Conservation (phyloP, 2,113 vertebrate genomes). For the Butorides virescens region DNA sequence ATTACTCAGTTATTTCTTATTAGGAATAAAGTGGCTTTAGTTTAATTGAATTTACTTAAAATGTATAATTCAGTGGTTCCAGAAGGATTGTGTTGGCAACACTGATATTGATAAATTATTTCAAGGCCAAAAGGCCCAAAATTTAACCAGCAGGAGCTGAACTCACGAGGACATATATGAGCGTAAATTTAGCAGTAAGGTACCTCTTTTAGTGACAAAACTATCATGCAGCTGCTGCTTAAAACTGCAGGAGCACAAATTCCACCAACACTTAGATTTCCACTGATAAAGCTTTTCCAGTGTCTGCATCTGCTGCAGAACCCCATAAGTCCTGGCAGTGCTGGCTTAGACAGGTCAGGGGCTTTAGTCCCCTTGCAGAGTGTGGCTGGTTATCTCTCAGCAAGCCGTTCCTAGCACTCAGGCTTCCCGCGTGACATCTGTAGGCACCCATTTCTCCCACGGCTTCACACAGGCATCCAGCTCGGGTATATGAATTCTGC, state of each 20-base stretch:
- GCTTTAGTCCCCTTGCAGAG: neutral
- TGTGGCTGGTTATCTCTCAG: neutral
- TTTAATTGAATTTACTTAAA: neutral
- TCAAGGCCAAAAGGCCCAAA: neutral
- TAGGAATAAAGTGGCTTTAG: neutral
- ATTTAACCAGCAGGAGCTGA: neutral
- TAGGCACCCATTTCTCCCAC: rapidly evolving
- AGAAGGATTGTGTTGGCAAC: neutral
- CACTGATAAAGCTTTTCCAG: neutral
- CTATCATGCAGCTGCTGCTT: neutral
- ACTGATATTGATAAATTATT: neutral
- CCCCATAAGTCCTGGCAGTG: rapidly evolving
- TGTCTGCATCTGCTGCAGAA: neutral
- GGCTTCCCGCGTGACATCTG: rapidly evolving
- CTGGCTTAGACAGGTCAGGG: neutral
- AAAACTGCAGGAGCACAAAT: neutral
- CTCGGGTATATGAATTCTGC: neutral
- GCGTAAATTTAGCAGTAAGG: neutral
- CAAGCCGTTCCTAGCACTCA: neutral
- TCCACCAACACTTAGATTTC: neutral
- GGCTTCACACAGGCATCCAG: neutral
- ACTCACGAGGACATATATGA: neutral
- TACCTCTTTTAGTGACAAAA: neutral
- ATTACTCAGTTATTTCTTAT: neutral
- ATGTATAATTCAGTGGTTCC: neutral